Evolutionary conservation across 2,113 vertebrate species (phyloP).

Genomic region (Tetrax tetrax): DNA sequence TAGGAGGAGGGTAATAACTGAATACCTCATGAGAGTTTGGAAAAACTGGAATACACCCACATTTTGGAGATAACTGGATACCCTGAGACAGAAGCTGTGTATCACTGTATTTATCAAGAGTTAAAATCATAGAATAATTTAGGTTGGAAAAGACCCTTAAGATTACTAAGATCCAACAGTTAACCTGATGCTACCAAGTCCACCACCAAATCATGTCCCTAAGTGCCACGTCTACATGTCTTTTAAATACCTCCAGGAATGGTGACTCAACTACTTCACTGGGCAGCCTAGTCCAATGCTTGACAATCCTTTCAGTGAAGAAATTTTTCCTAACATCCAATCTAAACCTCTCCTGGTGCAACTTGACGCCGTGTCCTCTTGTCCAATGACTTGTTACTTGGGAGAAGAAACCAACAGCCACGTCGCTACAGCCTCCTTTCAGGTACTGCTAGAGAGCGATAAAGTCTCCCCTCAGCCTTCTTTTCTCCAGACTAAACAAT

Average conservation of each 20-base stretch:
- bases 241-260: neutral
- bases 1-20: neutral
- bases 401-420: accelerated
- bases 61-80: neutral
- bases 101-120: neutral
- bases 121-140: neutral
- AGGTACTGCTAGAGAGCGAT: neutral
- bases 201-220: neutral
- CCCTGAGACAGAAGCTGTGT: neutral
- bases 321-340: neutral
- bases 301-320: neutral
- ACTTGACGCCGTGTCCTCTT: neutral
- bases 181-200: neutral
- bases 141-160: neutral
- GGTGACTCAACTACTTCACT: neutral
- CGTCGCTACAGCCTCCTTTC: neutral
- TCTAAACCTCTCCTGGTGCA: neutral
- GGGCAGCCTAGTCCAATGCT: neutral
- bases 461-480: neutral
- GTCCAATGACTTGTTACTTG: neutral
- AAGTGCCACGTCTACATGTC: accelerated
- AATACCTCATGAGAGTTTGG: neutral
- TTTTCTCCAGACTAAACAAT: neutral
- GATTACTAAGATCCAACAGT: neutral
- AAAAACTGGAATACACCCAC: neutral